Percentiles rank a stretch among this genome's conserved stretches.
phyloP scores from a whole-genome alignment of 2,888 invertebrate species.

The Dioctria rufipes region DNA sequence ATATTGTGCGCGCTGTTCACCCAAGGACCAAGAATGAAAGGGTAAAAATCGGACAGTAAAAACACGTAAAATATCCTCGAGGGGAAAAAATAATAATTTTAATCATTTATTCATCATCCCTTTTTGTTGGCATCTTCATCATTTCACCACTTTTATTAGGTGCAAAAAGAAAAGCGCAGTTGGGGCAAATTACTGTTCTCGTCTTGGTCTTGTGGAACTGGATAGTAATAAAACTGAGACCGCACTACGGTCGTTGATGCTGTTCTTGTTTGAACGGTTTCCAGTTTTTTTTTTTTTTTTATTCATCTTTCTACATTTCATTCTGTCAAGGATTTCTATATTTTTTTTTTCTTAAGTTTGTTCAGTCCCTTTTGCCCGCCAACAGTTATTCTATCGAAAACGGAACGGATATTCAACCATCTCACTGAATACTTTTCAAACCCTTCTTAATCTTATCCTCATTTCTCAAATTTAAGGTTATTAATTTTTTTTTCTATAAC shows the following conservation, averaged over 20 bases:
- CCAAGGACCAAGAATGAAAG: not conserved
- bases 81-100: slow-evolving; percentile 44
- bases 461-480: slow-evolving; percentile 11
- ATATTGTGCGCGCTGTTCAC: not conserved
- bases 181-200: slow-evolving; percentile 11
- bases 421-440: not conserved
- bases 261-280: not conserved
- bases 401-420: too few relatives aligned
- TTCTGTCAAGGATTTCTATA: slow-evolving; percentile 1
- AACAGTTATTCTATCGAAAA: not conserved
- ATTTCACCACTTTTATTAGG: slow-evolving; percentile 33
- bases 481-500: slow-evolving; percentile 15
- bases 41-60: slow-evolving; percentile 53
- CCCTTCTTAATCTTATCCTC: slow-evolving; percentile 7
- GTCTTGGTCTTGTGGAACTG: not conserved
- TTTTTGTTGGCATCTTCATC: slow-evolving; percentile 29
- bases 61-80: slow-evolving; percentile 5
- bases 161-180: slow-evolving; percentile 19
- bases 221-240: too few relatives aligned
- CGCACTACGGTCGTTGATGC: too few relatives aligned
- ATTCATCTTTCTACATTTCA: not conserved
- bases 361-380: not conserved
- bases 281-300: not conserved
- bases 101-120: slow-evolving; percentile 45
- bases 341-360: slow-evolving; percentile 1